Evolutionary conservation across 2,797 vertebrate genomes (phyloP), one percentile per base, ranked within the genome.

Genomic region (Neostethus bicornis): DNA sequence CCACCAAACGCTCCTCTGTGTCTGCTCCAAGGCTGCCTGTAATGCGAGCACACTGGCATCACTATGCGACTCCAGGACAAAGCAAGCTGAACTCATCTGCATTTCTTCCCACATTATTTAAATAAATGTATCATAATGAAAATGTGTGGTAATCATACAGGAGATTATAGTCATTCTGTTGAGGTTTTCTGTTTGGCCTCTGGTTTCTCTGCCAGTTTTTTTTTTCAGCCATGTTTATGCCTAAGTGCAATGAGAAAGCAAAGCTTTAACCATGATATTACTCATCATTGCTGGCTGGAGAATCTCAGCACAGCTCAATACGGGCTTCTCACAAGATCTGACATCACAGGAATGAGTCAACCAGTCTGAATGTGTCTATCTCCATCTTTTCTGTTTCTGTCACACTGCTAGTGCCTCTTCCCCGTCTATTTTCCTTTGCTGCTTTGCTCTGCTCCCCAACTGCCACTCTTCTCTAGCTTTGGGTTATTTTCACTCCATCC

Each of bases 1-100:
- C 95, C 45, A 98, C 94, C 83, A 98, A 84, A 14, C 96, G 90
- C 76, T 98, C 96, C 78, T 98, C 96, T 0, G 95, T 97, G 87
- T 97, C 95, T 0, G 95, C 96, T 49, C 90, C 91, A 38, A 92
- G 85, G 73, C 85, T 76, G 12, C 88, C 96, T 98, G 84, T 1
- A 86, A 81, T 23, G 53, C 78, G 16, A 83, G 34, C 50, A 45
- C 55, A 71, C 70, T 34, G 52, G 67, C 64, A 43, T 61, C 69
- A 32, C 59, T 58, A 65, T 70, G 61, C 32, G 32, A 39, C 44
- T 54, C 44, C 25, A 14, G 67, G 43, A 53, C 32, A n/a, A 51
- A 41, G 31, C 43, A 57, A 48, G 50, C 38, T 32, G 28, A 12
- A 24, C 53, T 45, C 60, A 52, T 63, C 51, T 53, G 55, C 44